Base-by-base conservation (phyloP, 2,888 invertebrate genomes). In the Coremacera marginata region DNA sequence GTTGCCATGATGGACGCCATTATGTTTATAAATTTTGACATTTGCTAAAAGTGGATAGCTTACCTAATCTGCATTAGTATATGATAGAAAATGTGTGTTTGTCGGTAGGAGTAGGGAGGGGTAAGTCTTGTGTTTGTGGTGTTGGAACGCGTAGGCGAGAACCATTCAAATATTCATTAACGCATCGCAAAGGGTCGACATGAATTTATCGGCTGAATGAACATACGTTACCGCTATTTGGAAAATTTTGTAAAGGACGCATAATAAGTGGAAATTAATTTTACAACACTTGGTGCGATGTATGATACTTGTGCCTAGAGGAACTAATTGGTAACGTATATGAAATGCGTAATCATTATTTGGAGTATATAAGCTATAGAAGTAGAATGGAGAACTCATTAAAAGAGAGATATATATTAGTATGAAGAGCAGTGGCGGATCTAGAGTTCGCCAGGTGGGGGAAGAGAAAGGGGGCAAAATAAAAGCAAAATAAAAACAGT, bases 1-100 rank as follows among this genome's bases (percentile, higher is more conserved):
- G 84, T 82, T 82, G 81, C 80, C 83, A 83, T 83, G 82, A 81
- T 81, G 82, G 77, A 78, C 82, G 81, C 82, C 83, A 81, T 84
- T 82, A 80, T 84, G 81, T 82, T 84, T 83, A 84, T 83, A 83
- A 76, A 83, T 82, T 86, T 83, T 9, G 55, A 67, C 22, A 37
- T 31, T 52, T 27, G 25, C 52, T 34, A 27, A n/a, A 71, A 71
- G 51, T 44, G 60, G 60, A 22, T 37, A 72, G n/a, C 27, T 52
- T 34, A 19, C 22, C 60, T 72, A 72, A 72, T 60, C 60, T 72
- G 22, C 16, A 22, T 31, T 14, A 19, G 31, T 22, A 19, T 27
- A 14, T 11, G 19, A 14, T 71, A 57, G 22, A 34, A 52, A 5
- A 22, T 11, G 44, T 51, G 60, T 60, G 31, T 31, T 49, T 52